phyloP scores from a whole-genome alignment of 2,113 vertebrate species.

The Clarias magur region DNA sequence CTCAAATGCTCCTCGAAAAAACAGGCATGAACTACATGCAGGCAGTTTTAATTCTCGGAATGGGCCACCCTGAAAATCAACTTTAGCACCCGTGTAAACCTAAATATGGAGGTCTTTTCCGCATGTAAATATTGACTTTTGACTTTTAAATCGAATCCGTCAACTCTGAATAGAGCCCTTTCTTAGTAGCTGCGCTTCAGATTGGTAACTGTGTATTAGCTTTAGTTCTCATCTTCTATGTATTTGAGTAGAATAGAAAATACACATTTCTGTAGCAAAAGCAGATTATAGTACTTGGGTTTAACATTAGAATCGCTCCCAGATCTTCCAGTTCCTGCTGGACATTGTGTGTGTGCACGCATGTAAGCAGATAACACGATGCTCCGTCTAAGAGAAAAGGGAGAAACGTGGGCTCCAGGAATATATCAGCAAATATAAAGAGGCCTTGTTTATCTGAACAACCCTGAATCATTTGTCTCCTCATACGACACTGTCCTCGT shows the following conservation, averaged over 20 bases:
- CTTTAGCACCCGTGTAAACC: neutral
- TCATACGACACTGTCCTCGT: neutral
- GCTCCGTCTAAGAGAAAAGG: neutral
- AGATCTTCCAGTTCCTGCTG: neutral
- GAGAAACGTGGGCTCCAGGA: neutral
- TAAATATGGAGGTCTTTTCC: neutral
- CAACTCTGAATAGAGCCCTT: conserved; percentile 5
- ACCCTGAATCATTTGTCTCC: neutral
- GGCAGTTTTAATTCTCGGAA: neutral
- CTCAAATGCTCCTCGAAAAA: neutral
- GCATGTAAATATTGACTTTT: neutral
- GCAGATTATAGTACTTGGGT: neutral
- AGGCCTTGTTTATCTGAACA: neutral
- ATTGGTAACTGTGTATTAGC: neutral
- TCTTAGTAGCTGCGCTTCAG: neutral
- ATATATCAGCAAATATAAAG: conserved; percentile 3
- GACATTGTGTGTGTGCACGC: neutral
- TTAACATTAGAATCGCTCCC: neutral
- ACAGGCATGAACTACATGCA: neutral
- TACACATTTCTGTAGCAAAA: neutral
- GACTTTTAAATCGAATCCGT: neutral
- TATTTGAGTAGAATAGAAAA: neutral
- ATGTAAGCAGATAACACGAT: neutral
- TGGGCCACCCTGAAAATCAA: neutral
- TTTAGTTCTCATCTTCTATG: neutral